Conservation (phyloP, 2,888 invertebrate species). For the Caenorhabditis virilis region DNA sequence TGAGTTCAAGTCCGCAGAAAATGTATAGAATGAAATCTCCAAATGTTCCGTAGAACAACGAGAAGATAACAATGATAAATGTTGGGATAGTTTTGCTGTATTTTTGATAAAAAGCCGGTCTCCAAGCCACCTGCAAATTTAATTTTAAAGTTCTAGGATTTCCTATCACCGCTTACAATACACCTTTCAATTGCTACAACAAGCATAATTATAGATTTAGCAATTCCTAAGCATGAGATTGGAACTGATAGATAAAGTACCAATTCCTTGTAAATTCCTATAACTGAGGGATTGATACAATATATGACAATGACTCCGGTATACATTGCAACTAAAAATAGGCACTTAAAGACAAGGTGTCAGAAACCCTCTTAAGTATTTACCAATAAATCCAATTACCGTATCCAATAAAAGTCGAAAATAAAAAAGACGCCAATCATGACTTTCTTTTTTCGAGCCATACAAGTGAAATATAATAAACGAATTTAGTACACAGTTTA, state of each 20-base stretch:
- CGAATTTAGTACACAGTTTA: neutral
- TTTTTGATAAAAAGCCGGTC: conserved; percentile 16
- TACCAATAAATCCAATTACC: neutral
- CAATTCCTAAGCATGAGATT: conserved; percentile 13
- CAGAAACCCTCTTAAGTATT: neutral
- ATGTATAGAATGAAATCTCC: conserved; percentile 16
- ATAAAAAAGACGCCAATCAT: neutral
- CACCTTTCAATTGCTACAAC: neutral
- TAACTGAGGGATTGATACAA: neutral
- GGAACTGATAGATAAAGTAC: conserved; percentile 15
- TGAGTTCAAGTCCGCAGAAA: conserved; percentile 14
- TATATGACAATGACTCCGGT: neutral
- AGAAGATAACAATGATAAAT: neutral
- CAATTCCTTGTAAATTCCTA: neutral
- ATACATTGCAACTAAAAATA: neutral
- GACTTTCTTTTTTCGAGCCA: neutral
- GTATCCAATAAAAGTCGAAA: conserved; percentile 1
- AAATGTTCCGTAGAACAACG: conserved; percentile 7
- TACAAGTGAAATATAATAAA: neutral
- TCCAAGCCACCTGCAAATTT: conserved; percentile 14
- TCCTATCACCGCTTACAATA: too few relatives aligned
- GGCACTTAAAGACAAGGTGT: neutral
- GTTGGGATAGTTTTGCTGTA: conserved; percentile 5
- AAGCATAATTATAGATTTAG: neutral
- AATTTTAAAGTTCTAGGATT: too few relatives aligned